Conservation (phyloP, 2,888 invertebrate species). For the Eilema griseolum region DNA sequence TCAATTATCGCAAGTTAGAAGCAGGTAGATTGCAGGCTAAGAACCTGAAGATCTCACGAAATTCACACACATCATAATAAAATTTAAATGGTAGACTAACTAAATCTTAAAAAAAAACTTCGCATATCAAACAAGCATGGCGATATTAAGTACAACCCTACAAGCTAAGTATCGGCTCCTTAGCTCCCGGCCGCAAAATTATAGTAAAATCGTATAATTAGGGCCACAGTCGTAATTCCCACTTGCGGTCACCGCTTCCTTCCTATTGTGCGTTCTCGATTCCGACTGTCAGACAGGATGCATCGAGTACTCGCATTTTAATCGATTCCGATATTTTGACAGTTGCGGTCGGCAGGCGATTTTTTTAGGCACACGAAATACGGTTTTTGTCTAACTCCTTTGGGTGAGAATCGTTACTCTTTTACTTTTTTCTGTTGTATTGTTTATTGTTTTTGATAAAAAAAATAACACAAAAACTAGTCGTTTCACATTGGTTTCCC, state of each 20-base stretch:
- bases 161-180: constrained; percentile 48
- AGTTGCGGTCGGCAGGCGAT: constrained; percentile 78
- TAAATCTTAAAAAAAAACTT: background rate
- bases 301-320: constrained; percentile 65
- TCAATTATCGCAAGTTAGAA: too few species aligned
- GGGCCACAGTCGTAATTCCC: constrained; percentile 75
- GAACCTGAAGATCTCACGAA: too few species aligned
- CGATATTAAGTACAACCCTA: constrained; percentile 40
- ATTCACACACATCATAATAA: too few species aligned
- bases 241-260: constrained; percentile 83
- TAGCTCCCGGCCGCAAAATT: constrained; percentile 77
- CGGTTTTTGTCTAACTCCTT: constrained; percentile 59
- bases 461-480: background rate
- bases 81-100: background rate
- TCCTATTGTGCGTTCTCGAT: constrained; percentile 75
- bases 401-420: constrained; percentile 42
- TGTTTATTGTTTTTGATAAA: constrained; percentile 8
- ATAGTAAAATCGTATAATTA: constrained; percentile 83
- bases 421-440: constrained; percentile 31
- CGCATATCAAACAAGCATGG: constrained; percentile 4
- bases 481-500: background rate
- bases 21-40: too few species aligned
- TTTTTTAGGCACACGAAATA: constrained; percentile 59
- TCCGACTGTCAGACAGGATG: constrained; percentile 69
- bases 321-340: constrained; percentile 84